Evolutionary conservation across 1,140 invertebrate species (phyloP), one percentile per base, ranked within the genome.

Genomic region (Venustaconcha ellipsiformis): DNA sequence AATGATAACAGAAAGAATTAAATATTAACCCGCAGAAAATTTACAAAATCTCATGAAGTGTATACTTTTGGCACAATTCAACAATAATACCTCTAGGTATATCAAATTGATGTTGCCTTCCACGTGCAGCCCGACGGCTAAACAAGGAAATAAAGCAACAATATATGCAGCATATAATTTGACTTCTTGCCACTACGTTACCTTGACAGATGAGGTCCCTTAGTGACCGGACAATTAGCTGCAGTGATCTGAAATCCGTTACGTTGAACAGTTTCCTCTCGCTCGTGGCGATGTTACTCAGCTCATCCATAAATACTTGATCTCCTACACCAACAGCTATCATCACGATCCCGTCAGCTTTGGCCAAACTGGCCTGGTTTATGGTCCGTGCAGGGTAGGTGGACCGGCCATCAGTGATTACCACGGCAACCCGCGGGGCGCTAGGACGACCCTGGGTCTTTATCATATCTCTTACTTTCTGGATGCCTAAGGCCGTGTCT

Each of bases 321-420:
- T 68, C 26, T 4, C 82, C 80, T 1, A 84, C 79, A 15, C 81
- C 82, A 15, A 84, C 78, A 37, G 80, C 78, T 30, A 84, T 72
- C 71, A 82, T 75, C 18, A 71, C 79, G 15, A 82, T 66, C 67
- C 78, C 80, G 65, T 78, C 77, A 11, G 59, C 68, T 63, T 83
- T 82, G 14, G 81, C 82, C 62, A 74, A 57, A 14, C 30, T 62
- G 8, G 82, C 78, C 64, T 83, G 80, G 23, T 67, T 68, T 17
- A 68, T 76, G 8, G 82, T 83, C 26, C 81, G 71, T 11, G 72
- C 69, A 11, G 79, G 78, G 67, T 73, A 70, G 17, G 64, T 78
- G 37, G 81, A 83, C 78, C 78, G 71, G 2, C 84, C 84, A 70
- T 85, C 84, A 5, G 84, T 85, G 59, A 85, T 80, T 23, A 85